Conservation (phyloP, 2,113 vertebrate genomes). For the Corydoras maculifer region DNA sequence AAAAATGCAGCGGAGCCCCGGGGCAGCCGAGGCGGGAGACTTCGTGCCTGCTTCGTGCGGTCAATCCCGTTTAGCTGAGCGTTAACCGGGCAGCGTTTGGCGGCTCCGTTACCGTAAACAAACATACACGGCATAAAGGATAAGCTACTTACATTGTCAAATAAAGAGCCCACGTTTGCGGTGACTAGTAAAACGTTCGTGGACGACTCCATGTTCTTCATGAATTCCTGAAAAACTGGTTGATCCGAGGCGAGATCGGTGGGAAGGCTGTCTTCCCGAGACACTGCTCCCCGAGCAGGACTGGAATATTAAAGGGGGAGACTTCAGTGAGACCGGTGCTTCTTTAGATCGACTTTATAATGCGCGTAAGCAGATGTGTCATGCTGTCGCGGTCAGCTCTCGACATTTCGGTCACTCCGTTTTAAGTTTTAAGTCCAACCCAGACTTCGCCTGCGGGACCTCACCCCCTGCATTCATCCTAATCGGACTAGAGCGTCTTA, state of each 20-base stretch:
- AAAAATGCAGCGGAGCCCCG: too few species aligned
- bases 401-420: conserved; percentile 14
- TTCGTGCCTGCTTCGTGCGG: too few species aligned
- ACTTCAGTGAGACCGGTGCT: too few species aligned
- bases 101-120: neutral
- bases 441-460: conserved; percentile 23
- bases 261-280: too few species aligned
- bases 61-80: too few species aligned
- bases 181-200: conserved; percentile 68
- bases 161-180: conserved; percentile 73
- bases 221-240: conserved; percentile 28
- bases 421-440: conserved; percentile 34
- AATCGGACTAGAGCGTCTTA: conserved; percentile 58
- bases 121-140: neutral
- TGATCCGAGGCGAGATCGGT: conserved; percentile 21
- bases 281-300: too few species aligned
- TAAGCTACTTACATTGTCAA: conserved; percentile 68
- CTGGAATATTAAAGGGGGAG: conserved; percentile 33
- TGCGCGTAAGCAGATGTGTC: conserved; percentile 2
- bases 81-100: too few species aligned
- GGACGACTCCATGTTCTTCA: conserved; percentile 59
- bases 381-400: neutral
- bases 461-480: conserved; percentile 38
- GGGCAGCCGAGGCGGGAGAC: too few species aligned
- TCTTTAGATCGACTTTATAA: conserved; percentile 7